Percentiles rank a stretch among this genome's conserved stretches.
Evolutionary conservation across 2,113 vertebrate species (phyloP).

Genomic region (Nycticorax nycticorax): DNA sequence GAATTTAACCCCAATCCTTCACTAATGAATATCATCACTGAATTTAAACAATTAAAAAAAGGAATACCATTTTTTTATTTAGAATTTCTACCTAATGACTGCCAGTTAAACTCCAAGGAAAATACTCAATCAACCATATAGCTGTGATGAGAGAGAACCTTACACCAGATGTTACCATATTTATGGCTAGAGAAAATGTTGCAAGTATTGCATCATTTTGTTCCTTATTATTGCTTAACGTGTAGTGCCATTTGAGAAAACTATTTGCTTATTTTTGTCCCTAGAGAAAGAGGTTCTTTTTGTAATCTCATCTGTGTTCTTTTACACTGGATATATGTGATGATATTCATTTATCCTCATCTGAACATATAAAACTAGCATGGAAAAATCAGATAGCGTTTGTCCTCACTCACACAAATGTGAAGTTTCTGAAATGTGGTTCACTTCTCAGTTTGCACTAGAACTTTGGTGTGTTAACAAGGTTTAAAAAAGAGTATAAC

Average conservation of each 20-base stretch:
- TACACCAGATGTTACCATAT: fast-evolving
- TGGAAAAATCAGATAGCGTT: neutral
- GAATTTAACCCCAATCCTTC: neutral
- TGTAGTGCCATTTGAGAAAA: neutral
- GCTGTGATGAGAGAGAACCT: neutral
- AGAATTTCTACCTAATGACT: neutral
- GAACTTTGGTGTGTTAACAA: neutral
- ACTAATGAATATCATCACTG: neutral
- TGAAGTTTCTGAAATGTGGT: neutral
- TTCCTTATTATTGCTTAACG: neutral
- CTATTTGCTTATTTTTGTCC: neutral
- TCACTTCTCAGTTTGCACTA: neutral
- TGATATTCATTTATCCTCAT: fast-evolving
- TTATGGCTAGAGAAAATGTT: neutral
- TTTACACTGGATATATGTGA: neutral
- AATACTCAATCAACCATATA: neutral
- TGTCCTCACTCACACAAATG: neutral
- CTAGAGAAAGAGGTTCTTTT: neutral
- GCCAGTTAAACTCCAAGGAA: neutral
- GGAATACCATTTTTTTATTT: neutral
- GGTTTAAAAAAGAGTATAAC: fast-evolving
- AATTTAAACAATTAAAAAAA: neutral
- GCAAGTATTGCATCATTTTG: neutral
- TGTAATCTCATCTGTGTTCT: neutral
- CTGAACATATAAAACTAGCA: neutral